A percentile compares a stretch with the other conserved stretches of the same genome.
Conservation (phyloP, 35 echinoderm and acorn worm species). For the Ophiothrix spiculata region DNA sequence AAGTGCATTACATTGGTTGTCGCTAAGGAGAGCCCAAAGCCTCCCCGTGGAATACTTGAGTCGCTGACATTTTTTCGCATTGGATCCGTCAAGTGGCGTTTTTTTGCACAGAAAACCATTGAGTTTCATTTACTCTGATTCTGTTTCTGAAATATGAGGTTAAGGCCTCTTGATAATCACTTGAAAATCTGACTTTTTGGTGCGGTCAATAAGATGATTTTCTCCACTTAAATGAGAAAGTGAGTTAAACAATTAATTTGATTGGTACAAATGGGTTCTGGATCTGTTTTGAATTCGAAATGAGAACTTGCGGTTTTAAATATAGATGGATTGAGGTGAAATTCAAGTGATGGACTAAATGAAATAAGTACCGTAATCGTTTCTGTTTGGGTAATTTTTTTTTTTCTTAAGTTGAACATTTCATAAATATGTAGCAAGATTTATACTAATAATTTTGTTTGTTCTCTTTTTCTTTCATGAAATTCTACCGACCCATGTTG, state of each 20-base stretch:
- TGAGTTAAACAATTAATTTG: not conserved
- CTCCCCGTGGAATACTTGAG: not conserved
- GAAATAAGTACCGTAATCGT: not conserved
- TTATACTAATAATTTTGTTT: too few relatives aligned
- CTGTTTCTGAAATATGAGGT: not conserved
- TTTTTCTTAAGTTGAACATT: too few relatives aligned
- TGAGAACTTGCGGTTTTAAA: too few relatives aligned
- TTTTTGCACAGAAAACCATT: constrained; percentile 5
- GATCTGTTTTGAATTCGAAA: not conserved
- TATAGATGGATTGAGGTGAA: too few relatives aligned
- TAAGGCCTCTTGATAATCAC: not conserved
- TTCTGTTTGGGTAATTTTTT: too few relatives aligned
- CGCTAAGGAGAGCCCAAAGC: not conserved
- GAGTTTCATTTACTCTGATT: not conserved
- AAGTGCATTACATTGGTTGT: not conserved
- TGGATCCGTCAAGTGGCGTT: not conserved
- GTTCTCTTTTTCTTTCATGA: too few relatives aligned
- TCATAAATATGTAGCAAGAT: too few relatives aligned
- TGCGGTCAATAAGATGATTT: not conserved
- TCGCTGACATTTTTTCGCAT: not conserved
- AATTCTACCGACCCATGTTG: too few relatives aligned
- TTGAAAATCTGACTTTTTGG: not conserved
- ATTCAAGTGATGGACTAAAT: not conserved
- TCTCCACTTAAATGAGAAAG: not conserved
- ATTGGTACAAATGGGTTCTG: not conserved